phyloP scores from a whole-genome alignment of 2,113 vertebrate species.

The Cynocephalus volans region DNA sequence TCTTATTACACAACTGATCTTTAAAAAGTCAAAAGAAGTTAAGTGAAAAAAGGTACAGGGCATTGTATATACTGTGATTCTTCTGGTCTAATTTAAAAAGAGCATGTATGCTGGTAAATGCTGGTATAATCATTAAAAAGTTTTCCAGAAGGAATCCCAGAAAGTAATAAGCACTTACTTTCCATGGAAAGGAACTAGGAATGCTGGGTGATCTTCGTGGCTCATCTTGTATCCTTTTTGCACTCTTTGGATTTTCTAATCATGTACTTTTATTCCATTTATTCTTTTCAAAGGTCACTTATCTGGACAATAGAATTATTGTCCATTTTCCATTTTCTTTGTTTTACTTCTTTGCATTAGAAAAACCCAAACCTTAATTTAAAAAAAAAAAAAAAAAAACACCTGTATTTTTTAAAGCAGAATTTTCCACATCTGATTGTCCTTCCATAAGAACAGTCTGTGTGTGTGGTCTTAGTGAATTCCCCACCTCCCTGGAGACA shows the following conservation, averaged over 20 bases:
- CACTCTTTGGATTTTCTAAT: conserved; percentile 18
- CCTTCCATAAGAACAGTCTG: neutral
- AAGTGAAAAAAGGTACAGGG: neutral
- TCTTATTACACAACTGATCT: neutral
- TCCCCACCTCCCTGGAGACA: neutral
- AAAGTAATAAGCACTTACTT: neutral
- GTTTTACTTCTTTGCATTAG: conserved; percentile 7
- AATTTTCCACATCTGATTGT: neutral
- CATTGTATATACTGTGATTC: neutral
- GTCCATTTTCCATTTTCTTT: neutral
- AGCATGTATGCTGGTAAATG: neutral
- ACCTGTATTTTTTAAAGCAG: neutral
- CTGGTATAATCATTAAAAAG: neutral
- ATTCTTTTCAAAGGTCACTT: neutral
- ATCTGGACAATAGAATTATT: neutral
- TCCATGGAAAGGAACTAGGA: neutral
- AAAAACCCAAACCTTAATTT: neutral
- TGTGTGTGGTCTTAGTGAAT: neutral
- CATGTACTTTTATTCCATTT: neutral
- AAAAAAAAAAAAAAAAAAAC: no score
- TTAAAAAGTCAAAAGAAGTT: neutral
- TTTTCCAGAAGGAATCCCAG: neutral
- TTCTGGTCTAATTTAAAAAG: neutral
- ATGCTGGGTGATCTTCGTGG: accelerated
- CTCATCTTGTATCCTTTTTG: neutral